Evolutionary conservation across 2,797 vertebrate genomes (phyloP).

Genomic region (Ispidina picta): DNA sequence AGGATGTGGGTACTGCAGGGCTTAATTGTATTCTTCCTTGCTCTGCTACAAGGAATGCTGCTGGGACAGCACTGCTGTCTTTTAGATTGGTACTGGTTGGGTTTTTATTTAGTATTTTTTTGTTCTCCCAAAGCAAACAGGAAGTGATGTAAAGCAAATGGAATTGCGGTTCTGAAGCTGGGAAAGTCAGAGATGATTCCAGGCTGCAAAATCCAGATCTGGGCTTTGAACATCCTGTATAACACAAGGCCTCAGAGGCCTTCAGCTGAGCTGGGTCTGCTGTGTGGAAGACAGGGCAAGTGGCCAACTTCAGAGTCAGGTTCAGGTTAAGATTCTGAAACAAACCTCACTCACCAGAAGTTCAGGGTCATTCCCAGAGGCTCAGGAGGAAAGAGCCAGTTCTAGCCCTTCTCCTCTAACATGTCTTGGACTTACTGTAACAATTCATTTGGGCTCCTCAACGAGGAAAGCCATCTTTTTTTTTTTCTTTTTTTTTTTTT

Average conservation of each 20-base stretch:
- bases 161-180: not conserved
- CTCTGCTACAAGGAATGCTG: not conserved
- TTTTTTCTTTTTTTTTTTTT: not conserved
- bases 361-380: not conserved
- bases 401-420: not conserved
- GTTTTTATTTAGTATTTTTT: not conserved
- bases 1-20: slow-evolving; percentile 45
- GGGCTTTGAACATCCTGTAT: not conserved
- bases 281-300: not conserved
- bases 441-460: slow-evolving; percentile 2
- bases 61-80: not conserved
- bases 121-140: not conserved
- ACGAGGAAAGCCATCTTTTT: not conserved
- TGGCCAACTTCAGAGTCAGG: not conserved
- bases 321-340: slow-evolving; percentile 6
- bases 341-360: not conserved
- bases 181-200: not conserved
- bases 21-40: slow-evolving; percentile 31
- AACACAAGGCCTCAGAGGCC: not conserved
- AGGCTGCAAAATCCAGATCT: not conserved
- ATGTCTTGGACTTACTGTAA: not conserved
- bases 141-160: slow-evolving; percentile 2
- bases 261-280: not conserved
- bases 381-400: not conserved
- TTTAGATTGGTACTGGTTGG: not conserved